Base-by-base conservation (phyloP, 1,140 invertebrate genomes). In the Delia radicum region DNA sequence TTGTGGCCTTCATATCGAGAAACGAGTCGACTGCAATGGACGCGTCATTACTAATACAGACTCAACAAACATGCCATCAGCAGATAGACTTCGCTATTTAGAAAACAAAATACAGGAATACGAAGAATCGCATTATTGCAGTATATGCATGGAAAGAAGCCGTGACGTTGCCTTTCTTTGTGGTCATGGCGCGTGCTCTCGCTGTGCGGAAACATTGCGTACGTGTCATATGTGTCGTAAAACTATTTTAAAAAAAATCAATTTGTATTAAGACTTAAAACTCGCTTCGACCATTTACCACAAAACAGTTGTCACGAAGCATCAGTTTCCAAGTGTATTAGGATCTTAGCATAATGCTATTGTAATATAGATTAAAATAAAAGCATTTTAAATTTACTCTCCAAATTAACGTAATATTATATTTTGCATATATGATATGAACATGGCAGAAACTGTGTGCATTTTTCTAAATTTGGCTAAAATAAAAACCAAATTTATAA, bases 211-310 rank as follows among this genome's bases (percentile, higher is more conserved):
- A 74, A 93, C 94, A 1, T 87, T 97, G 2, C 91, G 91, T 81
- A 94, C 91, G 7, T 97, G 96, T 88, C 96, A 97, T 87, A 97
- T 97, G 94, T 97, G 95, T 88, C 90, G 96, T 37, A 94, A 95
- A 87, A 91, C 92, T 7, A 96, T 97, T 81, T 91, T 92, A 15
- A 94, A 94, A 84, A 96, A 95, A 85, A 97, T 97, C 79, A 95
- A 94, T 87, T 89, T 96, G 29, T 93, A 93, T 84, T 93, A 88
- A 67, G 18, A 48, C 10, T 13, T 28, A 12, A 27, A 4, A 13
- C 33, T 1, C 33, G 8, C 13, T 37, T 37, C 33, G 13, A 37
- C 33, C 33, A n/a, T n/a, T n/a, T n/a, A n/a, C n/a, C n/a, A n/a
- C n/a, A n/a, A n/a, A n/a, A n/a, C n/a, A n/a, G n/a, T n/a, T n/a